phyloP scores from a whole-genome alignment of 1,140 invertebrate species.

The Triops longicaudatus region DNA sequence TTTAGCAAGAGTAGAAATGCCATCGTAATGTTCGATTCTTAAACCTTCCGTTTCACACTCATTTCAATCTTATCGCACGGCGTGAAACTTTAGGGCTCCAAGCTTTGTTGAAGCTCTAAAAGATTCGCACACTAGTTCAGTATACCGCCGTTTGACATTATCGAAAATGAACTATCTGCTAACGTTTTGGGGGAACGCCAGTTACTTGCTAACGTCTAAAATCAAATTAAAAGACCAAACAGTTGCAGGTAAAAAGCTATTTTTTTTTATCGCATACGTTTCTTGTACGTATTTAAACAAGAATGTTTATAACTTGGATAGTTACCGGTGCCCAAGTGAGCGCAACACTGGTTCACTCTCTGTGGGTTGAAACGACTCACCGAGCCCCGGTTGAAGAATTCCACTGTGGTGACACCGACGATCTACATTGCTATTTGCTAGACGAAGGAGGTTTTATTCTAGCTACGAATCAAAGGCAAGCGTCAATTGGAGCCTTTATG shows the following conservation, averaged over 20 bases:
- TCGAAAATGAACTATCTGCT: not conserved
- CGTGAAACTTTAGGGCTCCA: not conserved
- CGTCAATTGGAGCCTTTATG: constrained; percentile 21
- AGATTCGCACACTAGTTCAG: constrained; percentile 13
- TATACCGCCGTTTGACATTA: constrained; percentile 2
- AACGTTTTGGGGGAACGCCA: not conserved
- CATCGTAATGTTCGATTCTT: constrained; percentile 16
- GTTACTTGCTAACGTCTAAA: constrained; percentile 21
- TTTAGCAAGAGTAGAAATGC: constrained; percentile 8
- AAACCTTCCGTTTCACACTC: too few species aligned
- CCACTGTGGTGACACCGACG: not conserved
- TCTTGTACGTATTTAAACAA: not conserved
- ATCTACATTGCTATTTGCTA: constrained; percentile 13
- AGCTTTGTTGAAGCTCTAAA: constrained; percentile 13
- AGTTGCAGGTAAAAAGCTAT: not conserved
- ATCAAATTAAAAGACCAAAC: constrained; percentile 12
- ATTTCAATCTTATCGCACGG: not conserved
- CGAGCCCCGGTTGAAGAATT: not conserved
- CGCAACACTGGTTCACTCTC: not conserved
- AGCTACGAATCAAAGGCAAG: constrained; percentile 15
- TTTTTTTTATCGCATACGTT: not conserved
- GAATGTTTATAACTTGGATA: not conserved
- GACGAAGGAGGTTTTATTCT: constrained; percentile 27
- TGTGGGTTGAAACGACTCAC: constrained; percentile 17
- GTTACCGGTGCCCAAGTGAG: constrained; percentile 18